Base-by-base conservation (phyloP, 2,888 invertebrate species). In the Ormyrus rosae region DNA sequence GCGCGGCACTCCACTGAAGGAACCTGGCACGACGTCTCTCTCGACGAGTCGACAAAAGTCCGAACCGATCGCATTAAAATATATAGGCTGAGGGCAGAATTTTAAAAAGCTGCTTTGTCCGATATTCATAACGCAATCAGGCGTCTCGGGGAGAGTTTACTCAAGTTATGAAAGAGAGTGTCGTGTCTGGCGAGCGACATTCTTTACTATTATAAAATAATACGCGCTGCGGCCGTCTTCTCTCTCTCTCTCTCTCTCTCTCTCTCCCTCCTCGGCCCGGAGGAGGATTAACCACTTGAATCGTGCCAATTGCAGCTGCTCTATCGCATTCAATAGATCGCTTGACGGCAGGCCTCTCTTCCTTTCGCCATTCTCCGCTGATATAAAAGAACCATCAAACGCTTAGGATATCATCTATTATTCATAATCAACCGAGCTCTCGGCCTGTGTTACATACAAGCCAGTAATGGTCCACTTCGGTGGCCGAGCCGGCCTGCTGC, bases 371-470 rank as follows among this genome's bases (percentile, higher is more conserved):
- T 81, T 73, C 64, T 76, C 53, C 55, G 73, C 13, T n/a, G 56
- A 69, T 74, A 56, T 72, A 74, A 70, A 34, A 65, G 73, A 74
- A 61, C 78, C 74, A 68, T 78, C 81, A 78, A 70, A 78, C 74
- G 70, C 63, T 77, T 81, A 81, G 63, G 80, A 81, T 73, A 81
- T 77, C 76, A 81, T 76, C 77, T 77, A 77, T 77, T 81, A 77
- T 81, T 77, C 77, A 76, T 69, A 73, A 81, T 81, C 72, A 81
- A 71, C 58, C 34, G 34, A 34, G 34, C 34, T 34, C 34, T 63
- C 48, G 7, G 50, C 45, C 63, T 48, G 60, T 34, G 60, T 34
- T 46, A 13, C 51, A 11, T 51, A 55, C 53, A 34, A 34, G 68
- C 5, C 50, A 48, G 63, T 72, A 64, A 72, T 63, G 55, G 61